Evolutionary conservation across 2,797 vertebrate genomes (phyloP), one percentile per base, ranked within the genome.

Genomic region (Catharus ustulatus): DNA sequence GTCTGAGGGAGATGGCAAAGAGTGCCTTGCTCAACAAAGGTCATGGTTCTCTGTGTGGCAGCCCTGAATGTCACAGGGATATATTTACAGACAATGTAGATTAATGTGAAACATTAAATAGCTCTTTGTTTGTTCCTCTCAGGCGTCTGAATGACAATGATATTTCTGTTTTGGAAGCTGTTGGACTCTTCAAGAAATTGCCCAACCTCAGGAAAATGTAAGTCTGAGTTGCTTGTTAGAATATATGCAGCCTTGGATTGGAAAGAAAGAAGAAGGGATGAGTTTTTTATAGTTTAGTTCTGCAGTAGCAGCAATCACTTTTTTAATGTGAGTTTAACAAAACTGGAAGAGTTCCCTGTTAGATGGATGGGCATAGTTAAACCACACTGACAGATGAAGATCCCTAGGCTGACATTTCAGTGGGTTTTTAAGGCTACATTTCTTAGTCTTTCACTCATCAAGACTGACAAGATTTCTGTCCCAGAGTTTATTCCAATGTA

Each of bases 121-220:
- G n/a, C 66, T 95, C 61, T 87, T n/a, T 93, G 55, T 94, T 97
- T 90, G 88, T 97, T 97, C 86, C 96, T 86, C 42, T 46, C 74
- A 99, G 99, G 97, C 98, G 99, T 88, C 97, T 99, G 96, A 99
- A 99, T n/a, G 99, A 99, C 98, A 99, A 99, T 78, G 99, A 99
- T 61, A 98, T 99, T 96, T 97, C 98, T 36, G 75, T 99, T 54
- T 97, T 99, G 95, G 99, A 99, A 94, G 98, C 98, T 75, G 91
- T 98, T 0, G 98, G 98, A 84, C 98, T 98, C 64, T 99, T 99
- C 96, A 99, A 99, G 98, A 99, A 99, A 97, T 96, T 99, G 84
- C 98, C 99, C 34, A 99, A 99, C 97, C 98, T 99, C 82, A 98
- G 96, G 87, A 99, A 99, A 97, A 99, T 99, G 99, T 99, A 98